Conservation (phyloP, 2,113 vertebrate species). For the Osmerus mordax region DNA sequence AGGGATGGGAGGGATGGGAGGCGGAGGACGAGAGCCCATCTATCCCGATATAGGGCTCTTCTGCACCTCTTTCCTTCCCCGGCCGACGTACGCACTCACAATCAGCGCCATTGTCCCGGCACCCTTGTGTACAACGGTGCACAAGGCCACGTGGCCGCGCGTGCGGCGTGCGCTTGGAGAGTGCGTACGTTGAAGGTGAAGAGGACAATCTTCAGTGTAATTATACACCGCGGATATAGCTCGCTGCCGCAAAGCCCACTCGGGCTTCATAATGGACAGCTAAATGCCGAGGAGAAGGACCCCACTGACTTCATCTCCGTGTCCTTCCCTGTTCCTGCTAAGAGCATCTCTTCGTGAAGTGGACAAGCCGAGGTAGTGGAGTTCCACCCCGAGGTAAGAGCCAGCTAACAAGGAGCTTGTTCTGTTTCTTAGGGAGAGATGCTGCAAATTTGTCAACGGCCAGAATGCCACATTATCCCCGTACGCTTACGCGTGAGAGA, state of each 20-base stretch:
- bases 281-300: neutral
- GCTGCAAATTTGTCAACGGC: no score
- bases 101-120: conserved; percentile 49
- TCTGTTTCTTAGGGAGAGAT: no score
- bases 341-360: neutral
- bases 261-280: neutral
- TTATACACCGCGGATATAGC: neutral
- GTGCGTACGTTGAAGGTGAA: neutral
- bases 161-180: neutral
- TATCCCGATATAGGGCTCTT: conserved; percentile 27
- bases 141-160: neutral
- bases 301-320: neutral
- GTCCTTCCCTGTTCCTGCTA: neutral
- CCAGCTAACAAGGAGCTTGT: no score
- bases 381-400: no score
- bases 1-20: conserved; percentile 1
- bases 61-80: conserved; percentile 15
- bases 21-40: conserved; percentile 26
- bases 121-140: conserved; percentile 1
- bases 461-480: conserved; percentile 29
- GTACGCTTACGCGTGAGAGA: conserved; percentile 44
- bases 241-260: neutral
- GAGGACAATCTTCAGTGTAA: neutral
- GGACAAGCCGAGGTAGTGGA: neutral
- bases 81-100: conserved; percentile 37